A percentile compares a stretch with the other conserved stretches of the same genome.
Conservation (phyloP, 2,888 invertebrate species). For the Cantharis rustica region DNA sequence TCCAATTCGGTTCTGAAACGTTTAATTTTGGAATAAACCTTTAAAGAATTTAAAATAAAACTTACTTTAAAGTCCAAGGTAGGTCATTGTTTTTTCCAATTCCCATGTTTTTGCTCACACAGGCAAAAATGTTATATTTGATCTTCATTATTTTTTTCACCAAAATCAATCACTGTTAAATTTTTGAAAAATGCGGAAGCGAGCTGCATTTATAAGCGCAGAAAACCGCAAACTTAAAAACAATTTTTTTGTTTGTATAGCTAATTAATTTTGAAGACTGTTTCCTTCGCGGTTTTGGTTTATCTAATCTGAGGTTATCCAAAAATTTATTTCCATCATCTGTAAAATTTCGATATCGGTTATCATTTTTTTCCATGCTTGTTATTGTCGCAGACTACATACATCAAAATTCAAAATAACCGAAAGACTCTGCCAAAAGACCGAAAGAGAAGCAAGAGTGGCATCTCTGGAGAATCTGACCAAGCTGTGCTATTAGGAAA, state of each 20-base stretch:
- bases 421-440: neutral
- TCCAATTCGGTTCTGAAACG: neutral
- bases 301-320: neutral
- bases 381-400: neutral
- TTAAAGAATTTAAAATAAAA: conserved; percentile 9
- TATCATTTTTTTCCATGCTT: neutral
- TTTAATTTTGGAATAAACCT: neutral
- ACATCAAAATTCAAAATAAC: neutral
- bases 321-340: neutral
- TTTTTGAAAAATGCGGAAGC: neutral
- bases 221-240: neutral
- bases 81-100: conserved; percentile 85
- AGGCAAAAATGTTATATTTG: neutral
- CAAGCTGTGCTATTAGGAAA: neutral
- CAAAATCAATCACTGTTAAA: neutral
- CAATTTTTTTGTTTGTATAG: neutral
- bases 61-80: conserved; percentile 88
- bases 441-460: neutral
- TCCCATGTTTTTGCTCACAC: conserved; percentile 74
- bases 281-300: neutral
- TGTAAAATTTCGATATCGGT: no score
- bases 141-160: neutral
- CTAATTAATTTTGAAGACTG: neutral
- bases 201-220: neutral
- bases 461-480: neutral